Conservation (phyloP, 1,140 invertebrate genomes). For the Drosophila grimshawi region DNA sequence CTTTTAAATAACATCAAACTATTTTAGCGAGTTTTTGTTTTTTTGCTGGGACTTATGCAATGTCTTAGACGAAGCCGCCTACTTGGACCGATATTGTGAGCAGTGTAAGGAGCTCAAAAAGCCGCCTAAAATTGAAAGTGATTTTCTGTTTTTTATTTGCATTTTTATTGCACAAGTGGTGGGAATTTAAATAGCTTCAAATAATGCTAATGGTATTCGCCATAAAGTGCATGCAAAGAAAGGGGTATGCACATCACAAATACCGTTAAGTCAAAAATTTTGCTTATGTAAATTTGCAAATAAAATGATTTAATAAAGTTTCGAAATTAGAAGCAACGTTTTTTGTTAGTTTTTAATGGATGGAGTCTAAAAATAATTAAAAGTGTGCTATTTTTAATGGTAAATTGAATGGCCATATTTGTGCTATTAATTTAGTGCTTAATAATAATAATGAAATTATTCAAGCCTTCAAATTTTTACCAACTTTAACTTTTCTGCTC, state of each 20-base stretch:
- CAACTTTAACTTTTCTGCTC: background rate
- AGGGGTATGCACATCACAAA: background rate
- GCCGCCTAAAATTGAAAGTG: conserved; percentile 29
- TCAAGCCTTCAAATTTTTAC: background rate
- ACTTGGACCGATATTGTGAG: conserved; percentile 2
- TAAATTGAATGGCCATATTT: too few species aligned
- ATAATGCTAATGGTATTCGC: conserved; percentile 15
- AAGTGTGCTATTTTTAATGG: too few species aligned
- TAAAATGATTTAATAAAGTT: too few species aligned
- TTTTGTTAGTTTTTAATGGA: too few species aligned
- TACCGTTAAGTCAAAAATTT: too few species aligned
- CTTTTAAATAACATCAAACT: conserved; percentile 57
- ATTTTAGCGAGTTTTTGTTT: conserved; percentile 59
- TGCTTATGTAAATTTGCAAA: too few species aligned
- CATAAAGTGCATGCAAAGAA: background rate
- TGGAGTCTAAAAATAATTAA: too few species aligned
- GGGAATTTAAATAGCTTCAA: conserved; percentile 13
- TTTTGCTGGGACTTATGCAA: conserved; percentile 50
- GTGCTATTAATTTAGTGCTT: too few species aligned
- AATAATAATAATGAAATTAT: background rate
- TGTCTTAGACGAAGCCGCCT: conserved; percentile 24
- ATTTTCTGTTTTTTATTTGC: conserved; percentile 22
- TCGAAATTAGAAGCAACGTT: too few species aligned
- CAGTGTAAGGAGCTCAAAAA: conserved; percentile 8
- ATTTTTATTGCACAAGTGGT: conserved; percentile 30